Evolutionary conservation across 2,888 invertebrate species (phyloP).

Genomic region (Apamea monoglypha): DNA sequence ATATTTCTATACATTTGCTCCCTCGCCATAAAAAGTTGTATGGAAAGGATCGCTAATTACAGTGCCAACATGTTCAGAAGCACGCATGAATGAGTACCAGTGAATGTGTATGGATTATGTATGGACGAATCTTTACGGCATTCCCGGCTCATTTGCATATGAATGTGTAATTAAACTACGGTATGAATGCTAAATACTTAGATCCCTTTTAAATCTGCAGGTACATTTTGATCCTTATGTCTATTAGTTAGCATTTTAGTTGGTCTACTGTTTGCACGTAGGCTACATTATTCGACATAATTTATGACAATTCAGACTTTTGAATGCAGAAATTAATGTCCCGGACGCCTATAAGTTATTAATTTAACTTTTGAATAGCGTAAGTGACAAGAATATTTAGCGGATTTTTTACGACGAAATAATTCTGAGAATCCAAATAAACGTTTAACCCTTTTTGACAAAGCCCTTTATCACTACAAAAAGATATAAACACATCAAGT

Average conservation of each 20-base stretch:
- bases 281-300: slow-evolving; percentile 28
- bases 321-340: slow-evolving; percentile 44
- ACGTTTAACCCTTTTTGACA: slow-evolving; percentile 20
- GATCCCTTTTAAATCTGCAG: slow-evolving; percentile 72
- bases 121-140: slow-evolving; percentile 86
- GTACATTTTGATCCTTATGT: slow-evolving; percentile 71
- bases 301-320: slow-evolving; percentile 30
- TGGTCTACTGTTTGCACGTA: slow-evolving; percentile 3
- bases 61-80: slow-evolving; percentile 83
- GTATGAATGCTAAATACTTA: slow-evolving; percentile 83
- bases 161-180: slow-evolving; percentile 89
- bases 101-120: slow-evolving; percentile 74
- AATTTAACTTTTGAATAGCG: slow-evolving; percentile 21
- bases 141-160: slow-evolving; percentile 88
- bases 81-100: slow-evolving; percentile 87
- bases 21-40: slow-evolving; percentile 78
- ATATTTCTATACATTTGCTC: slow-evolving; percentile 60
- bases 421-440: slow-evolving; percentile 5
- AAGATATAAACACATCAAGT: slow-evolving; percentile 34
- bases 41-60: slow-evolving; percentile 87
- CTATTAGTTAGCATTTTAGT: slow-evolving; percentile 41
- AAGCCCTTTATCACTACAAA: neutral
- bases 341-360: slow-evolving; percentile 21
- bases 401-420: neutral
- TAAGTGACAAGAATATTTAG: slow-evolving; percentile 21